Evolutionary conservation across 2,797 vertebrate genomes (phyloP).

Genomic region (Atherinosoma microstoma): DNA sequence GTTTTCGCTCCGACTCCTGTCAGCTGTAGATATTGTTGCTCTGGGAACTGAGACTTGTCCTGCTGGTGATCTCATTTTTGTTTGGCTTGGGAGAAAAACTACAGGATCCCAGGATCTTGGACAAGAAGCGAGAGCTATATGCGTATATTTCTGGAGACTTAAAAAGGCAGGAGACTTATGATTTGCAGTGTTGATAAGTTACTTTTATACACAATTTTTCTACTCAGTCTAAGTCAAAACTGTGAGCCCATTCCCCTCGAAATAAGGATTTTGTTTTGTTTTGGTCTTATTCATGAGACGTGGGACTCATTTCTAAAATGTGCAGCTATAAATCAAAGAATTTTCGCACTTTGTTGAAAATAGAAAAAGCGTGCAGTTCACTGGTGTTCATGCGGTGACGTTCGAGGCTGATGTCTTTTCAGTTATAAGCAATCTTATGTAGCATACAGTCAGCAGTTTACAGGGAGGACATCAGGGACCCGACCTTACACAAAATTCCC

Average conservation of each 20-base stretch:
- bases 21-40: slow-evolving; percentile 21
- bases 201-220: too few relatives aligned
- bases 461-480: not conserved
- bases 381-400: not conserved
- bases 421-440: not conserved
- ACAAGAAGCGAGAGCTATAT: not conserved
- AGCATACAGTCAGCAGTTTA: not conserved
- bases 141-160: too few relatives aligned
- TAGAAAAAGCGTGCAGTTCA: not conserved
- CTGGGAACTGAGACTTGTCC: slow-evolving; percentile 9
- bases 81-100: slow-evolving; percentile 8
- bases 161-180: not conserved
- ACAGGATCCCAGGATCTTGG: not conserved
- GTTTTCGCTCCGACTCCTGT: slow-evolving; percentile 20
- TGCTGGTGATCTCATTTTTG: slow-evolving; percentile 2
- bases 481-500: too few relatives aligned
- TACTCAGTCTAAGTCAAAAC: not conserved
- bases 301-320: not conserved
- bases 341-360: too few relatives aligned
- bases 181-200: too few relatives aligned
- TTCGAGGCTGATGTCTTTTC: not conserved
- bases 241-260: not conserved
- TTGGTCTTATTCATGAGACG: not conserved
- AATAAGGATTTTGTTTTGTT: not conserved
- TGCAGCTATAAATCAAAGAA: too few relatives aligned